Evolutionary conservation across 2,888 invertebrate species (phyloP), one percentile per base, ranked within the genome.

Genomic region (Linnaemya vulpina): DNA sequence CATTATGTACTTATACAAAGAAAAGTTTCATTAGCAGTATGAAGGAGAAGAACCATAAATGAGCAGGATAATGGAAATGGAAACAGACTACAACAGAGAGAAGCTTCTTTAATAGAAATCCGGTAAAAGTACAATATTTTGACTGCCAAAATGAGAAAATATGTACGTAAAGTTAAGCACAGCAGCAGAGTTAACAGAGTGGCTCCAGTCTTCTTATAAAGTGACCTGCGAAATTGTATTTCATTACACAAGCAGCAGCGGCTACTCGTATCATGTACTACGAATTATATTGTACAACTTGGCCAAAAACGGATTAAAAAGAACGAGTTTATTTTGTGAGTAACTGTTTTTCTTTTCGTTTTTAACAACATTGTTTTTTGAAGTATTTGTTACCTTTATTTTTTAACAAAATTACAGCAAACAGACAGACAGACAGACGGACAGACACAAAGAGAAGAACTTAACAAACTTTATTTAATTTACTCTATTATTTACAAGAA

Each of bases 391-490:
- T 38, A 68, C 43, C 43, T 35, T n/a, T 9, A 9, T 58, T 35
- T 55, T 10, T 0, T 35, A 46, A 65, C 46, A 77, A 38, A 58
- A 77, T 58, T 58, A 58, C 51, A 60, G 46, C 35, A 49, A 67
- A 68, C 49, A 77, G 38, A 40, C 58, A 70, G n/a, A 63, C 20
- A 46, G 35, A 22, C 22, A 49, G 20, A 35, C 55, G 43, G 60
- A 68, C 40, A n/a, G n/a, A 70, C n/a, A 63, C 20, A 46, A 43
- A 22, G 35, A 49, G 20, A 35, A 65, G 43, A 67, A 68, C 40
- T 63, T 76, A 71, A 38, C 13, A 70, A 84, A 78, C 75, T 82
- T 85, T 85, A 75, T 82, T 82, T 43, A 65, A 74, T 82, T 74
- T 70, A 25, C 22, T 82, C 78, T 79, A 70, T 67, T 78, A 75